Percentiles rank a stretch among this genome's conserved stretches.
phyloP scores from a whole-genome alignment of 2,888 invertebrate species.

The Branchipolynoe longqiensis region DNA sequence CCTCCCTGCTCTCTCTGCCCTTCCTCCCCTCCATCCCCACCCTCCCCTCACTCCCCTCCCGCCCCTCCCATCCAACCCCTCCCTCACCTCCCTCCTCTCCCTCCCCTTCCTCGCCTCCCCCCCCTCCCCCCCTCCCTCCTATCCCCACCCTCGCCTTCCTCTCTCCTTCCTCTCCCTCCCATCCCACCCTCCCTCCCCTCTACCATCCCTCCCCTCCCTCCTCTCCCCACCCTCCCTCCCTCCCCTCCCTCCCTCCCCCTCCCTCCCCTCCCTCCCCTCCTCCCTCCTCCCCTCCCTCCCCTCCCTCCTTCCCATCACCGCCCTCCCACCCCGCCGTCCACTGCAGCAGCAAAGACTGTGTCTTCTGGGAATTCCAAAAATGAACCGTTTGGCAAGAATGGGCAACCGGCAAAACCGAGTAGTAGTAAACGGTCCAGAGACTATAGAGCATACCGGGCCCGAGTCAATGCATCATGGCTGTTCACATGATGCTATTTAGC shows the following conservation, averaged over 20 bases:
- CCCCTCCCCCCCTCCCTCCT: neutral
- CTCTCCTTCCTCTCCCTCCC: conserved; percentile 16
- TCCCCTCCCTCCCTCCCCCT: conserved; percentile 5
- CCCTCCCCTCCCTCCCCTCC: neutral
- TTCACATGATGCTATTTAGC: too few species aligned
- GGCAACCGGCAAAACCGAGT: too few species aligned
- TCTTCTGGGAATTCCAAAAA: too few species aligned
- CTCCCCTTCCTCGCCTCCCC: neutral
- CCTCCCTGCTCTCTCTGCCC: neutral
- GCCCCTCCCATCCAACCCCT: neutral
- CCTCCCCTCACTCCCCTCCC: neutral
- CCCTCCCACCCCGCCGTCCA: neutral
- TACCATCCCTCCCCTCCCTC: neutral
- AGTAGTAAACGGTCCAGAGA: too few species aligned
- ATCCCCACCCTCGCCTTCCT: neutral
- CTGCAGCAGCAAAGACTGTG: neutral
- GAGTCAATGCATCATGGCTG: too few species aligned
- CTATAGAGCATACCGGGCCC: too few species aligned
- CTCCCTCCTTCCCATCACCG: neutral
- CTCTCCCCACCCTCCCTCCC: neutral
- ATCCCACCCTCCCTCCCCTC: neutral
- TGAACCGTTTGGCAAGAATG: too few species aligned
- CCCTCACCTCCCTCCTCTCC: too few species aligned
- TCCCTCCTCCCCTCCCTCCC: conserved; percentile 22
- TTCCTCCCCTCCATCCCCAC: neutral